Conservation (phyloP, 2,888 invertebrate species). For the Gastrophysa polygoni region DNA sequence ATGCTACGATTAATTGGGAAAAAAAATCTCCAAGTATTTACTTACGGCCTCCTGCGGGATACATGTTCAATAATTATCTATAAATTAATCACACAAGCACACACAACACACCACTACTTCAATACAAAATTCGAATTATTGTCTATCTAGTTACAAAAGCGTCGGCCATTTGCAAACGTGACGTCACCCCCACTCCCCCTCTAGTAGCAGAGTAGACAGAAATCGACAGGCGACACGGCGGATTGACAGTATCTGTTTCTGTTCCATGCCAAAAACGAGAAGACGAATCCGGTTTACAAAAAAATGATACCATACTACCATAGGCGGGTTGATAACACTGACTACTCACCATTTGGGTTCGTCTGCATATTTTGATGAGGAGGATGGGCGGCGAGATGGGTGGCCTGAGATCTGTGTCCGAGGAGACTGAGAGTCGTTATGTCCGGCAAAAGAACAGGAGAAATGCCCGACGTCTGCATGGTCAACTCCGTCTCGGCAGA, state of each 20-base stretch:
- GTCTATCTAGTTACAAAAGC: conserved; percentile 53
- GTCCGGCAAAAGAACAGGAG: conserved; percentile 56
- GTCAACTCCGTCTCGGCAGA: conserved; percentile 66
- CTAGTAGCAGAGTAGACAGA: not conserved
- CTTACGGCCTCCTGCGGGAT: conserved; percentile 58
- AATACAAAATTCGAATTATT: conserved; percentile 44
- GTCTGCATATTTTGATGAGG: conserved; percentile 50
- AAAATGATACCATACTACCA: not conserved
- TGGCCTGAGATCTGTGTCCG: conserved; percentile 48
- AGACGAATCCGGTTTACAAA: conserved; percentile 17
- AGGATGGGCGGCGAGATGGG: conserved; percentile 40
- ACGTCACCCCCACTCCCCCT: too few species aligned
- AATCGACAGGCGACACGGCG: not conserved
- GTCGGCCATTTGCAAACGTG: conserved; percentile 60
- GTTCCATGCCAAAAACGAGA: not conserved
- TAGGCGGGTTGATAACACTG: conserved; percentile 12
- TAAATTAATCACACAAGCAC: conserved; percentile 54
- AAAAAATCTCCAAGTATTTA: conserved; percentile 33
- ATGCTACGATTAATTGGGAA: too few species aligned
- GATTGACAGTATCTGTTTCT: conserved; percentile 12
- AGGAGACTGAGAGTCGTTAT: conserved; percentile 55
- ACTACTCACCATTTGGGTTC: conserved; percentile 45
- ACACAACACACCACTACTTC: conserved; percentile 53
- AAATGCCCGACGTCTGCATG: conserved; percentile 49
- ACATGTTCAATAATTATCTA: conserved; percentile 50